Base-by-base conservation (phyloP, 2,113 vertebrate genomes). In the Pristiophorus japonicus region DNA sequence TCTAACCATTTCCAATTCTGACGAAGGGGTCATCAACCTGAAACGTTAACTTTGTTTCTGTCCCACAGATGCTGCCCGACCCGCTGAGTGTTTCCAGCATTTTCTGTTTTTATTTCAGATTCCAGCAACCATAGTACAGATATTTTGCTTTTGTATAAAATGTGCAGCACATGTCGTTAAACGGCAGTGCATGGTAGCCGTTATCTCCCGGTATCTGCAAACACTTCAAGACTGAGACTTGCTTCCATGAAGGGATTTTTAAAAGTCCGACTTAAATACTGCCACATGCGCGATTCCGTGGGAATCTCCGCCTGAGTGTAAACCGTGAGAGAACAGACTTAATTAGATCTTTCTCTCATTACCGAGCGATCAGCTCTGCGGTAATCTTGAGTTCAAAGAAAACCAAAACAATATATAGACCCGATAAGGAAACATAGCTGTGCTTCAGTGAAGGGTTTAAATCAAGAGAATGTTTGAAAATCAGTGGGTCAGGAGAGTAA, bases 301-400 rank as follows among this genome's bases (percentile, higher is more conserved):
- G 62, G 27, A 70, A 51, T 70, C 93, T 70, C 65, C 10, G 8
- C n/a, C 66, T 7, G 10, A 51, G 42, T 16, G 20, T 94, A 94
- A 94, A 73, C 93, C 45, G 30, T 67, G 93, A 66, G 93, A 51
- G 65, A 94, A 73, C 42, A 30, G 34, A 63, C 55, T n/a, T 4
- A 63, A 63, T 30, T 70, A 30, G 66, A 6, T n/a, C n/a, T 94
- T 66, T 2, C 34, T 45, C 62, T 94, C 38, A 94, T 94, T 90
- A 90, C 87, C 7, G 65, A 27, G 34, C 38, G 5, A 47, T 24
- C 12, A 5, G 59, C 27, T 11, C 10, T 30, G 5, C 27, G 12
- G 93, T 94, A 70, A 94, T 94, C 66, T 30, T 18, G 47, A 73
- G 27, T 70, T 94, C 93, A 94, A 94, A 94, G 65, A 70, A 47